Evolutionary conservation across 1,140 invertebrate genomes (phyloP), one percentile per base, ranked within the genome.

Genomic region (Berghia stephanieae): DNA sequence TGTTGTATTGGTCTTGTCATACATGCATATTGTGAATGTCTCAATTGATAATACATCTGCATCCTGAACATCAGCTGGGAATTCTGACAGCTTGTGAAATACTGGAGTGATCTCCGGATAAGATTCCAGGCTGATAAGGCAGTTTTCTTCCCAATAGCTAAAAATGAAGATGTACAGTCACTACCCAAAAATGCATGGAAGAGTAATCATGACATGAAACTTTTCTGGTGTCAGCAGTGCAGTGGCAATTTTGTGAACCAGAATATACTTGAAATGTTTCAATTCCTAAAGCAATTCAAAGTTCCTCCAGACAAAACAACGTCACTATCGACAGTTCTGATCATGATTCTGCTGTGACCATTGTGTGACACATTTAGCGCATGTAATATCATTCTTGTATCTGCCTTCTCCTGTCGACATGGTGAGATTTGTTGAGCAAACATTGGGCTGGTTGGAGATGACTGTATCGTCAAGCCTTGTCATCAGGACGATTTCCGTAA

Each of bases 221-320:
- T 42, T 5, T 38, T 1, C n/a, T 2, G 34, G 3, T 3, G 18
- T 24, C 16, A 69, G 34, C 21, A n/a, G n/a, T n/a, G 5, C 3
- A 10, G 3, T 42, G 10, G 36, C 34, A 10, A 69, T 10, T 18
- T 27, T 2, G 36, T 69, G 67, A 4, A n/a, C 13, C 24, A 42
- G 3, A 21, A 42, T 69, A n/a, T 69, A n/a, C 5, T 42, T 3
- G 27, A 69, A 43, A 6, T 40, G 8, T 38, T 10, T 21, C 67
- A 42, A n/a, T 42, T 21, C 67, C 67, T 43, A 69, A 42, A 13
- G 67, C 67, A 13, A 69, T 43, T 42, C 67, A 69, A 8, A 69
- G 38, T 38, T 40, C 67, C n/a, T 68, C 66, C 8, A 34, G 16
- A 42, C 2, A 69, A 5, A 10, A 42, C 67, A 6, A 71, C 36